A percentile compares a stretch with the other conserved stretches of the same genome.
These are phyloP conservation scores for Pseudotriccus pelzelni DNA, from an alignment of 2,797 vertebrate genomes.

Conservation along the genomic window DNA sequence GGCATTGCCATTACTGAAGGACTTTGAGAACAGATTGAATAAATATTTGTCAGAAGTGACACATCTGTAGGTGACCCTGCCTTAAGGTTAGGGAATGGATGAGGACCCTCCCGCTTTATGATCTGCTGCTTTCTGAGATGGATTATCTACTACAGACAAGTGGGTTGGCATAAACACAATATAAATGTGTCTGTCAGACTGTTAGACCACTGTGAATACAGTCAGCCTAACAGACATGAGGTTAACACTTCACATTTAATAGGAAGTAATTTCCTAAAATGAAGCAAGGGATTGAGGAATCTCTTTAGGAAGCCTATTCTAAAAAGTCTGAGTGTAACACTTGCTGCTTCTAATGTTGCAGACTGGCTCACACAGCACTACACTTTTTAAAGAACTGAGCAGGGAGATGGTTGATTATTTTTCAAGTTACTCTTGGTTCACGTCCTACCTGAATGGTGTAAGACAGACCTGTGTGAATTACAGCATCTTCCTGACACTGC, in stretches of 20 bases:
- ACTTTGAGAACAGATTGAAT: background rate
- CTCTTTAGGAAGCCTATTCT: background rate
- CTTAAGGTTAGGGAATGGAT: background rate
- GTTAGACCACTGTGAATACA: background rate
- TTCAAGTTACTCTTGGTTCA: background rate
- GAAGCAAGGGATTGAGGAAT: background rate
- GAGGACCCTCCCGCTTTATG: background rate
- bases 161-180: background rate
- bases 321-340: background rate
- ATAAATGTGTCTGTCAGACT: background rate
- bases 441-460: background rate
- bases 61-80: background rate
- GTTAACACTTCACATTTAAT: background rate
- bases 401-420: background rate
- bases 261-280: background rate
- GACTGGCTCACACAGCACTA: background rate
- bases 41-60: conserved; percentile 15
- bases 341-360: background rate
- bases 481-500: background rate
- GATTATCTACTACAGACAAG: background rate
- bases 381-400: background rate
- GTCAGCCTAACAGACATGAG: background rate
- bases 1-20: background rate
- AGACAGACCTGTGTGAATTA: background rate
- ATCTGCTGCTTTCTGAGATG: background rate